These are phyloP conservation scores for Erethizon dorsatum DNA, from an alignment of 2,797 vertebrate genomes.

Conservation along the genomic window DNA sequence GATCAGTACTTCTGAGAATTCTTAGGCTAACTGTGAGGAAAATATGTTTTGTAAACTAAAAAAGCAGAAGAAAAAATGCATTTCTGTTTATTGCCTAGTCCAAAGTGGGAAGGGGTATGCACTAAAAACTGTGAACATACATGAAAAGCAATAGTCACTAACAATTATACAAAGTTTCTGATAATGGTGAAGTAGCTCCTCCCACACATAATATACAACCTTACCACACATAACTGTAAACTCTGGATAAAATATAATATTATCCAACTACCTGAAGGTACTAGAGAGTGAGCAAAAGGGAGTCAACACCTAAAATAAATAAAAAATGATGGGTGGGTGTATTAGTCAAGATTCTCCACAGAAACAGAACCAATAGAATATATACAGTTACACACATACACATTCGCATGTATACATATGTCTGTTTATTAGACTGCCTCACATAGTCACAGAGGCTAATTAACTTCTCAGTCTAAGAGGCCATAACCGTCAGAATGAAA, in stretches of 20 bases:
- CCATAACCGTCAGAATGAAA: not conserved
- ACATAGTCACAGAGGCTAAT: not conserved
- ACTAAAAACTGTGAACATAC: not conserved
- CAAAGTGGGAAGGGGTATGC: not conserved
- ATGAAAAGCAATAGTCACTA: not conserved
- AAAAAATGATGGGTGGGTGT: not conserved
- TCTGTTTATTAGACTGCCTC: not conserved
- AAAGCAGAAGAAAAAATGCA: not conserved
- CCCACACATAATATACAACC: not conserved
- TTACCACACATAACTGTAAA: not conserved
- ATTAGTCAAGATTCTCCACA: not conserved
- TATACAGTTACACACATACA: not conserved
- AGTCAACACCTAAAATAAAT: conserved; percentile 22
- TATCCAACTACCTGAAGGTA: not conserved
- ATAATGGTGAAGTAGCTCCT: not conserved
- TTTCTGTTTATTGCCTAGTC: not conserved
- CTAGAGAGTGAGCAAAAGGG: not conserved
- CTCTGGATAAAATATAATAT: not conserved
- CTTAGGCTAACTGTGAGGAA: not conserved
- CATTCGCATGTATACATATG: not conserved
- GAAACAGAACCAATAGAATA: not conserved
- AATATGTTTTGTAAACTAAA: not conserved
- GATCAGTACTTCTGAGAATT: not conserved
- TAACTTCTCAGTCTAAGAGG: not conserved
- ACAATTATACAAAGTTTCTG: not conserved